These are phyloP conservation scores for Ageneiosus marmoratus DNA, from an alignment of 2,113 vertebrate species.

Conservation along the genomic window DNA sequence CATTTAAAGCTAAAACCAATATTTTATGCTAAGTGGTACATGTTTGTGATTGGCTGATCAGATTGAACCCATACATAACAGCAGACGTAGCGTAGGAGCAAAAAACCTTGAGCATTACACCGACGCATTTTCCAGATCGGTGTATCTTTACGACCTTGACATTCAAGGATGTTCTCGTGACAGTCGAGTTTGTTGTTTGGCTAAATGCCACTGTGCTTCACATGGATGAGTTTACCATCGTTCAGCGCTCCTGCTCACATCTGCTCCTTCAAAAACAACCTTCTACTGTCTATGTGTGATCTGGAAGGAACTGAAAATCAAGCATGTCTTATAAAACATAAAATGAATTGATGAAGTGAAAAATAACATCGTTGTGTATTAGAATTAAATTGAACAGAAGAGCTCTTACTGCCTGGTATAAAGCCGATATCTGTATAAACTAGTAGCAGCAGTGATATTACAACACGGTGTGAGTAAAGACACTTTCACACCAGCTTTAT, in stretches of 20 bases:
- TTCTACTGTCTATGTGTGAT: slow-evolving; percentile 32
- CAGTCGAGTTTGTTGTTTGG: slow-evolving; percentile 65
- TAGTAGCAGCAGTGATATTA: neutral
- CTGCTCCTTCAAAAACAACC: slow-evolving; percentile 41
- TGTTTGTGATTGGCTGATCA: neutral
- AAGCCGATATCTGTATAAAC: neutral
- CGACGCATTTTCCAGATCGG: slow-evolving; percentile 66
- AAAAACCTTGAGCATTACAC: slow-evolving; percentile 60
- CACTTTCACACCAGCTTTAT: neutral
- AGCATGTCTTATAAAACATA: neutral
- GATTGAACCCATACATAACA: neutral
- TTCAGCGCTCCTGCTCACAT: slow-evolving; percentile 35
- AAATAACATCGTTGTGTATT: too few relatives aligned
- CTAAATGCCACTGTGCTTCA: slow-evolving; percentile 40
- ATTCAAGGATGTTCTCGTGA: slow-evolving; percentile 67
- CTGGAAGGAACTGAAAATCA: too few relatives aligned
- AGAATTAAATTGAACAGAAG: neutral
- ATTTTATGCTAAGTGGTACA: neutral
- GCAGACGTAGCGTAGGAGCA: slow-evolving; percentile 56
- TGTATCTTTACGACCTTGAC: slow-evolving; percentile 69
- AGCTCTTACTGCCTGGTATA: neutral
- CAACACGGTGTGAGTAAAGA: neutral
- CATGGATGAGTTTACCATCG: slow-evolving; percentile 39
- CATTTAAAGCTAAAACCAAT: too few relatives aligned
- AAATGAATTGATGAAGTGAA: neutral